These are phyloP conservation scores for Drosophila anomalata DNA, from an alignment of 2,888 invertebrate genomes.

Conservation along the genomic window DNA sequence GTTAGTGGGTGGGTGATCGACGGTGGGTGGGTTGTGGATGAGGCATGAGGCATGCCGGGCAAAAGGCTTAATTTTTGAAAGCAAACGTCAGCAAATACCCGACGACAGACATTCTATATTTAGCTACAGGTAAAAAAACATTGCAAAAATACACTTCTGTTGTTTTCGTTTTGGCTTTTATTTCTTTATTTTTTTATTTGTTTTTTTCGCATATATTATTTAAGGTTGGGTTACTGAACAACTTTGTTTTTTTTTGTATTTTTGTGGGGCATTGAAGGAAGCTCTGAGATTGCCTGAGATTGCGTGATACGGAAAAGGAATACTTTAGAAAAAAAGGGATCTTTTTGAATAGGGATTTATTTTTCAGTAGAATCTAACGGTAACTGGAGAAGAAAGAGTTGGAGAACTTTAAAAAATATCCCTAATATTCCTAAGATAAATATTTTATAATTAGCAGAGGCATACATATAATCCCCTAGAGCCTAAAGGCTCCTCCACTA, in stretches of 20 bases:
- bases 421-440: not conserved
- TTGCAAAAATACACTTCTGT: constrained; percentile 42
- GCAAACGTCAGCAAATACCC: constrained; percentile 67
- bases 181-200: constrained; percentile 17
- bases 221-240: constrained; percentile 39
- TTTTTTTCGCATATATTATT: constrained; percentile 10
- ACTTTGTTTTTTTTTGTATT: constrained; percentile 11
- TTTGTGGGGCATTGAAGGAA: constrained; percentile 53
- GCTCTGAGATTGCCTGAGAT: constrained; percentile 53
- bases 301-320: constrained; percentile 60
- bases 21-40: constrained; percentile 16
- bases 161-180: constrained; percentile 31
- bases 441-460: not conserved
- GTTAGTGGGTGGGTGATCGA: not conserved
- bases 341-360: not conserved
- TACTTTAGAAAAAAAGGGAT: constrained; percentile 8
- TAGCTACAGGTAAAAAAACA: constrained; percentile 73
- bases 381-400: not conserved
- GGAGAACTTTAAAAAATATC: not conserved
- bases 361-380: constrained; percentile 20
- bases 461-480: constrained; percentile 6
- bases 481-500: constrained; percentile 27
- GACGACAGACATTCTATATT: constrained; percentile 71
- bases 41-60: constrained; percentile 26
- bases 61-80: constrained; percentile 55